phyloP scores from a whole-genome alignment of 1,140 invertebrate species.

The Tetranychus urticae region DNA sequence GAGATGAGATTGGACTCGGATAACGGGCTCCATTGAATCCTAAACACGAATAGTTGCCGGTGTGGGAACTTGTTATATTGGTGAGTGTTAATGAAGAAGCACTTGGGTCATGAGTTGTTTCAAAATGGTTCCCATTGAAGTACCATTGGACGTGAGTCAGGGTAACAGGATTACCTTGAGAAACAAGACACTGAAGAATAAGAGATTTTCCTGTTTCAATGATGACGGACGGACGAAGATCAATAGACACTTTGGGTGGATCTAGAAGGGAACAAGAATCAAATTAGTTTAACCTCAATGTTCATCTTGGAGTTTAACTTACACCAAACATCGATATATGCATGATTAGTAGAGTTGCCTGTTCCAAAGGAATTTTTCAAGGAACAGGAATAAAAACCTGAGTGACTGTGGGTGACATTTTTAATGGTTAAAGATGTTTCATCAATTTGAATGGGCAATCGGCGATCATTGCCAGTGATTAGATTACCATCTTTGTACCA shows the following conservation, averaged over 20 bases:
- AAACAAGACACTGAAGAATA: conserved; percentile 10
- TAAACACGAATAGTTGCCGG: conserved; percentile 14
- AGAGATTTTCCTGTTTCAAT: conserved; percentile 10
- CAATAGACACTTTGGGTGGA: conserved; percentile 13
- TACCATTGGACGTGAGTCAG: conserved; percentile 14
- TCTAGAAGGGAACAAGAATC: conserved; percentile 3
- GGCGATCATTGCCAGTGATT: neutral
- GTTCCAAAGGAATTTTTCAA: conserved; percentile 16
- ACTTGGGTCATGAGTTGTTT: conserved; percentile 8
- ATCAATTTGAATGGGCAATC: neutral
- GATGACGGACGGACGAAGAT: conserved; percentile 8
- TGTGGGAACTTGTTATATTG: conserved; percentile 10
- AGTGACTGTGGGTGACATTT: conserved; percentile 16
- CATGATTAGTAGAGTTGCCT: conserved; percentile 12
- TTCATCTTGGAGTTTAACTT: conserved; percentile 5
- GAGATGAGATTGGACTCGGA: conserved; percentile 9
- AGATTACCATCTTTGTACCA: conserved; percentile 13
- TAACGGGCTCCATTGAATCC: conserved; percentile 12
- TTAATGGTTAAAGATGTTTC: conserved; percentile 6
- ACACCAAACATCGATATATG: conserved; percentile 14
- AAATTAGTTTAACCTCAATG: neutral
- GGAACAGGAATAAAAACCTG: conserved; percentile 14
- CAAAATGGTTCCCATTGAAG: conserved; percentile 10
- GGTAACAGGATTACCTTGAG: conserved; percentile 13
- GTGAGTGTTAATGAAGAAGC: conserved; percentile 1